Evolutionary conservation across 1,140 invertebrate genomes (phyloP).

Genomic region (Bombus vancouverensis): DNA sequence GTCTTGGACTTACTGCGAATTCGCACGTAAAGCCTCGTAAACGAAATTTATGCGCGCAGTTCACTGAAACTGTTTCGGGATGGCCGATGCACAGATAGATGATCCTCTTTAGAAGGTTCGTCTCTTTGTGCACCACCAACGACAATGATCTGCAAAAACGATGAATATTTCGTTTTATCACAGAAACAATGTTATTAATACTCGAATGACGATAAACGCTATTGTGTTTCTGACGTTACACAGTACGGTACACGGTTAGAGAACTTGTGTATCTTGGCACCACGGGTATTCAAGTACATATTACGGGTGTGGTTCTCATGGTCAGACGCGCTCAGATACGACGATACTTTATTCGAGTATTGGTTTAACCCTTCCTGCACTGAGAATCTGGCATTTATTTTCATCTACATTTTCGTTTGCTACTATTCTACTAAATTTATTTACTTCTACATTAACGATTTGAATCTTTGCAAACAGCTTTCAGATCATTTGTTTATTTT

Average conservation of each 20-base stretch:
- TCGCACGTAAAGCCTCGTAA: conserved; percentile 2
- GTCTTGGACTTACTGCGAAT: neutral
- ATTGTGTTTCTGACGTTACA: conserved; percentile 28
- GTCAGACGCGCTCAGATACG: conserved; percentile 6
- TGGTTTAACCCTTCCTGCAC: conserved; percentile 22
- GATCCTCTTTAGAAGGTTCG: neutral
- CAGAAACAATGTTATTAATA: conserved; percentile 5
- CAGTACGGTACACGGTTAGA: conserved; percentile 4
- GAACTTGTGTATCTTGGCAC: conserved; percentile 27
- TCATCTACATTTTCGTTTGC: neutral
- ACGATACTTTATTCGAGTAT: conserved; percentile 10
- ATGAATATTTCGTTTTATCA: conserved; percentile 8
- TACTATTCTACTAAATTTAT: neutral
- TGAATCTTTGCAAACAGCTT: neutral
- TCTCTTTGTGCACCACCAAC: neutral
- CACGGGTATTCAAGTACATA: conserved; percentile 35
- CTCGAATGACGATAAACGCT: conserved; percentile 19
- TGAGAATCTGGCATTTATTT: neutral
- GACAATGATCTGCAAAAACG: neutral
- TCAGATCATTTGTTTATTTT: neutral
- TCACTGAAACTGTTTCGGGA: neutral
- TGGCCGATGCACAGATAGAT: neutral
- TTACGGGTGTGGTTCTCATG: conserved; percentile 47
- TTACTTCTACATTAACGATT: neutral
- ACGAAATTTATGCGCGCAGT: conserved; percentile 1